phyloP scores from a whole-genome alignment of 2,888 invertebrate genomes.

The Lumbricus terrestris region DNA sequence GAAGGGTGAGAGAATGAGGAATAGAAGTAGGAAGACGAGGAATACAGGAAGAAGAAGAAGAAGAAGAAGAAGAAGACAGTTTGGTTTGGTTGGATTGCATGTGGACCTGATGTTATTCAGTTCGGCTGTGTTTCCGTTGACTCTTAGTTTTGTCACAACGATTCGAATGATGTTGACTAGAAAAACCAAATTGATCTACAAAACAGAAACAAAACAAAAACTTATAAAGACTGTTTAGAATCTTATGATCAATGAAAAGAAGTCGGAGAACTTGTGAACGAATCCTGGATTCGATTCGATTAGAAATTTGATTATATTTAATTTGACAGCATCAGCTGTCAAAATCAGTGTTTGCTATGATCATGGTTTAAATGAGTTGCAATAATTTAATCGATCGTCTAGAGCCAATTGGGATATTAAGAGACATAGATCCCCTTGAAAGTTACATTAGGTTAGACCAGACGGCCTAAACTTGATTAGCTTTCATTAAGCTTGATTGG shows the following conservation, averaged over 20 bases:
- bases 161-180: slow-evolving; percentile 61
- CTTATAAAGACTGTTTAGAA: too few species aligned
- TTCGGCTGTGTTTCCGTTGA: slow-evolving; percentile 60
- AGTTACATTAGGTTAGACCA: too few species aligned
- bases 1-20: background rate
- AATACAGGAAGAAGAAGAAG: background rate
- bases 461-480: too few species aligned
- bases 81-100: background rate
- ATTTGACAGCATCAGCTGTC: too few species aligned
- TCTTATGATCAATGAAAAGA: background rate
- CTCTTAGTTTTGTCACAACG: slow-evolving; percentile 60
- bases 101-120: background rate
- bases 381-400: background rate
- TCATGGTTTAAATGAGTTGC: too few species aligned
- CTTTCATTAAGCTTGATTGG: too few species aligned
- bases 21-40: background rate
- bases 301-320: too few species aligned
- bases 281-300: slow-evolving; percentile 56
- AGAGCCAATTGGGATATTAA: too few species aligned
- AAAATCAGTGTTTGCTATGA: too few species aligned
- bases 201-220: background rate
- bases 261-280: slow-evolving; percentile 54
- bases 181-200: slow-evolving; percentile 60
- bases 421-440: too few species aligned
- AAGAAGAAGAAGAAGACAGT: background rate